These are phyloP conservation scores for Baryphthengus martii DNA, from an alignment of 2,113 vertebrate species.

Conservation along the genomic window DNA sequence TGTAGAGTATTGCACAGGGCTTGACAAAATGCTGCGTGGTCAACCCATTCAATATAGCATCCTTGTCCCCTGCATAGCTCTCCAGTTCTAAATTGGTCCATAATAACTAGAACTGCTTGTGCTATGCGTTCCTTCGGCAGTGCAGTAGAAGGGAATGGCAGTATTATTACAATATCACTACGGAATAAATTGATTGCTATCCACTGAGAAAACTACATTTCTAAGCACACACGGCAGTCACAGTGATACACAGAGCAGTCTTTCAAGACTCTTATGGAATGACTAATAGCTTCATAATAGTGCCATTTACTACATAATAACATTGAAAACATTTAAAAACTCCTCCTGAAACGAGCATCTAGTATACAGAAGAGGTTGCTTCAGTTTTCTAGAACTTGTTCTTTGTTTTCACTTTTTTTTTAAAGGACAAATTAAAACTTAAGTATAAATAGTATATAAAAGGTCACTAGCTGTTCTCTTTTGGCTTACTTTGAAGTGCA, in stretches of 20 bases:
- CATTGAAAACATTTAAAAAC: slow-evolving; percentile 98
- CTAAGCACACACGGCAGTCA: slow-evolving; percentile 98
- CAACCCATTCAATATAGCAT: slow-evolving; percentile 66
- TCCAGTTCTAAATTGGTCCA: slow-evolving; percentile 81
- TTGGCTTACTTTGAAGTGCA: slow-evolving; percentile 86
- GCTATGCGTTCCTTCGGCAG: slow-evolving; percentile 80
- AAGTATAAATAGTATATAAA: slow-evolving; percentile 87
- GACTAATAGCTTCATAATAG: slow-evolving; percentile 98
- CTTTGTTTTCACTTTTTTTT: slow-evolving; percentile 81
- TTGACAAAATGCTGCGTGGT: slow-evolving; percentile 92
- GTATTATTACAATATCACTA: slow-evolving; percentile 93
- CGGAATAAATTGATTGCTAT: slow-evolving; percentile 90
- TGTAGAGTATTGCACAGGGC: slow-evolving; percentile 92
- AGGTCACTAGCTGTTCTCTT: slow-evolving; percentile 84
- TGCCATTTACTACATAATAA: slow-evolving; percentile 96
- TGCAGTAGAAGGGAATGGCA: slow-evolving; percentile 92
- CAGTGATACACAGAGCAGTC: slow-evolving; percentile 99
- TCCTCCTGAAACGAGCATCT: slow-evolving; percentile 91
- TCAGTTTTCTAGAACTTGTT: slow-evolving; percentile 87
- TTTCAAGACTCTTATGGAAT: slow-evolving; percentile 94
- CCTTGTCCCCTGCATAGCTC: slow-evolving; percentile 73
- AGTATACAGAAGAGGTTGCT: slow-evolving; percentile 92
- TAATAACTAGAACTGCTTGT: slow-evolving; percentile 76
- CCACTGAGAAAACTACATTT: slow-evolving; percentile 95
- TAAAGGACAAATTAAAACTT: slow-evolving; percentile 92